Base-by-base conservation (phyloP, 2,888 invertebrate genomes). In the Lampropteryx suffumata region DNA sequence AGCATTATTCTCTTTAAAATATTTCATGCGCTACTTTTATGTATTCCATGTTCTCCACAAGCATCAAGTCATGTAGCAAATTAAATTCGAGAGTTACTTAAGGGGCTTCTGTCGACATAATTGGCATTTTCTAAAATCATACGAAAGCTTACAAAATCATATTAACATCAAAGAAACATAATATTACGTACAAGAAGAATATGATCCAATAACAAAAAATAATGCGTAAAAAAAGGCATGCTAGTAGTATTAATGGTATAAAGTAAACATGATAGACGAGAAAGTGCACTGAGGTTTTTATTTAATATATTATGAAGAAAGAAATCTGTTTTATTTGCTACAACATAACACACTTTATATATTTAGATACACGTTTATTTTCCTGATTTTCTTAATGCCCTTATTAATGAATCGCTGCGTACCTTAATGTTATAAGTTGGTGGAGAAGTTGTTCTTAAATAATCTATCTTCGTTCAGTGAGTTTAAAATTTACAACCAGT, bases 381-480 rank as follows among this genome's bases (percentile, higher is more conserved):
- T n/a, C n/a, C n/a, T n/a, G n/a, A n/a, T n/a, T n/a, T n/a, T n/a
- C n/a, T n/a, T n/a, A n/a, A n/a, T n/a, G n/a, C n/a, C n/a, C n/a
- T n/a, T n/a, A n/a, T n/a, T n/a, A n/a, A n/a, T n/a, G n/a, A n/a
- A n/a, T n/a, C n/a, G n/a, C n/a, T n/a, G n/a, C n/a, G n/a, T n/a
- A n/a, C n/a, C n/a, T n/a, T n/a, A n/a, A n/a, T n/a, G n/a, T n/a
- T n/a, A n/a, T n/a, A n/a, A n/a, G n/a, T n/a, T n/a, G n/a, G n/a
- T n/a, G n/a, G n/a, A n/a, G n/a, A n/a, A 51, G 10, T 41, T 27
- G 37, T 42, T 39, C 4, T n/a, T n/a, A n/a, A 32, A 7, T 48
- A 45, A 50, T 53, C 47, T 28, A 44, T 43, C 35, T 41, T 50
- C 44, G 42, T 28, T 43, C 43, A 46, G 46, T 49, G 12, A 46